These are phyloP conservation scores for Eudorcas thomsonii DNA, from an alignment of 2,113 vertebrate species.

Conservation along the genomic window DNA sequence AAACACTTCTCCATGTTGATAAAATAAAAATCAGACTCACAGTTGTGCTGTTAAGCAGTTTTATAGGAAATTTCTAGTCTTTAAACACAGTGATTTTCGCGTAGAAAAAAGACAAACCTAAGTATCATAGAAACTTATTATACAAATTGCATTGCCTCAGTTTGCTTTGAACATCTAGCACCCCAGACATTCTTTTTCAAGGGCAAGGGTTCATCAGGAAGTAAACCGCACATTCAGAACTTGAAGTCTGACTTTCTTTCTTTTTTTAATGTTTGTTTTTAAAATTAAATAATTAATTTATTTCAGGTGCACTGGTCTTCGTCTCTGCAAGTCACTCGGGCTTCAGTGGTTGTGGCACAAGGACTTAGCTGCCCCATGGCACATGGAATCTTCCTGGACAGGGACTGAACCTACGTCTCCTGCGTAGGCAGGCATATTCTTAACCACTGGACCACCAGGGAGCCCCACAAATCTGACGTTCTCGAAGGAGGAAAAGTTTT, in stretches of 20 bases:
- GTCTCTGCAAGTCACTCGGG: rapidly evolving
- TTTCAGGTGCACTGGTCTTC: background rate
- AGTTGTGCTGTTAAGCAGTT: background rate
- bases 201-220: background rate
- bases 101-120: conserved; percentile 1
- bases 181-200: background rate
- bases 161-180: background rate
- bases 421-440: background rate
- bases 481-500: background rate
- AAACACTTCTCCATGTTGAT: background rate
- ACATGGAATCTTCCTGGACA: background rate
- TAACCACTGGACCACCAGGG: background rate
- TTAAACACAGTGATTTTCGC: background rate
- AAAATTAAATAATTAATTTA: background rate
- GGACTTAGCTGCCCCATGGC: background rate
- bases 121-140: background rate
- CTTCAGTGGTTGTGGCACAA: background rate
- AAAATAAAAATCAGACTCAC: background rate
- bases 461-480: background rate
- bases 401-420: background rate
- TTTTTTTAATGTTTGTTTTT: background rate
- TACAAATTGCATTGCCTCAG: background rate
- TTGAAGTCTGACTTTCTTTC: background rate
- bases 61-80: background rate
- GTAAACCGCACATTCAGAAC: conserved; percentile 4